Evolutionary conservation across 2,113 vertebrate species (phyloP), one percentile per base, ranked within the genome.

Genomic region (Pedetes capensis): DNA sequence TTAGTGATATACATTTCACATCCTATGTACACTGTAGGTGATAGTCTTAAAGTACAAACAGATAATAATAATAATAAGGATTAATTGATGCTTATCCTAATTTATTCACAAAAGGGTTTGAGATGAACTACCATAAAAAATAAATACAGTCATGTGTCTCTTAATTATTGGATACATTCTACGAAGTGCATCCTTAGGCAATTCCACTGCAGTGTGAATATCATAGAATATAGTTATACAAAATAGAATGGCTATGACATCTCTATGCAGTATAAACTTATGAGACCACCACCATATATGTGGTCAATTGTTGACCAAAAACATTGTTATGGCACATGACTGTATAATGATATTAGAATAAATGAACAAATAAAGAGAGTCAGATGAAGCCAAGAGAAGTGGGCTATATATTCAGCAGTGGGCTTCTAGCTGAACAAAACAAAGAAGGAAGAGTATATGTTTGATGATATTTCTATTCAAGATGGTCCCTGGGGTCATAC

Each of bases 21-120:
- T 47, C n/a, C n/a, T 49, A 29, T 13, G 27, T 22, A 75, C 64
- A 9, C 20, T 42, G 29, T 37, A 18, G 16, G 22, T 81, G n/a
- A 13, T 8, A 61, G 53, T 25, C 39, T 87, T 88, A 27, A 42
- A 53, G 34, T 80, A 39, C 81, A 20, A 32, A n/a, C 25, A 83
- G 27, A 86, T 94, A 84, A 74, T 74, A 66, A 11, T 72, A 42
- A 29, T 42, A 34, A 71, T 74, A 12, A 66, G 7, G 69, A 64
- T 57, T 91, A 76, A 85, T 61, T 74, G 27, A 44, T n/a, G 2
- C 39, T 68, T 75, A 34, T 79, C 29, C 27, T 25, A 84, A 6
- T 87, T 68, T 86, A 89, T 63, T 94, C 13, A 37, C 34, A 86
- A 23, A 82, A 78, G 23, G 14, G 17, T 83, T 86, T 95, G 76